phyloP scores from a whole-genome alignment of 2,113 vertebrate genomes.

The Pterophyllum scalare region DNA sequence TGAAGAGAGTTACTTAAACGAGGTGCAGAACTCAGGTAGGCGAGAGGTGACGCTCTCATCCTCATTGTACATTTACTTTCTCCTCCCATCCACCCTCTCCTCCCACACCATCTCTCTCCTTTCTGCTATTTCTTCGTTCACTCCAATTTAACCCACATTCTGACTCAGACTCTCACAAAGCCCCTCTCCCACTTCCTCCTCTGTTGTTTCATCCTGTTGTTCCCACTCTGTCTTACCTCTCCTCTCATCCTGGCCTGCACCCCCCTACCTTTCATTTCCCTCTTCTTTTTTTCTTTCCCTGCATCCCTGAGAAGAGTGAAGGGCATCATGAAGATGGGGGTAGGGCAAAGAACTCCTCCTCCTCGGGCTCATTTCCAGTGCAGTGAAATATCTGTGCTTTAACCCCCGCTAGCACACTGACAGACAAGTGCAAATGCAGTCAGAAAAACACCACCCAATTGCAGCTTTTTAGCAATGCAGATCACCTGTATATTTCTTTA shows the following conservation, averaged over 20 bases:
- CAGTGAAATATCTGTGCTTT: slow-evolving; percentile 15
- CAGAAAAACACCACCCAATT: slow-evolving; percentile 1
- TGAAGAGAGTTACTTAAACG: slow-evolving; percentile 83
- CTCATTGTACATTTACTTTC: neutral
- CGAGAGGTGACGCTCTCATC: slow-evolving; percentile 14
- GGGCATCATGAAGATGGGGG: slow-evolving; percentile 50
- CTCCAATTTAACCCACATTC: slow-evolving; percentile 56
- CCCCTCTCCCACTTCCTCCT: neutral
- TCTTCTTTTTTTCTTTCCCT: neutral
- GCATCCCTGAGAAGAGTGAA: slow-evolving; percentile 12
- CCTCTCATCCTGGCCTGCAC: slow-evolving; percentile 15
- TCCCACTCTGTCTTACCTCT: slow-evolving; percentile 22
- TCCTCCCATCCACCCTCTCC: slow-evolving; percentile 36
- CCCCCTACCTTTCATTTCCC: slow-evolving; percentile 12
- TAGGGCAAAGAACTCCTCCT: slow-evolving; percentile 43
- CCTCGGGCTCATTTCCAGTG: slow-evolving; percentile 5
- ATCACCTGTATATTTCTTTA: neutral
- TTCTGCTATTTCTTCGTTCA: neutral
- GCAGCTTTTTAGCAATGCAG: neutral
- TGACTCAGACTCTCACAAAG: slow-evolving; percentile 41
- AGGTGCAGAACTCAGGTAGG: slow-evolving; percentile 84
- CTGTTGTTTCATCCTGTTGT: neutral
- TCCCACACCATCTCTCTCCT: slow-evolving; percentile 19
- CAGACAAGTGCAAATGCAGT: neutral
- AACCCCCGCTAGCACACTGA: neutral